Base-by-base conservation (phyloP, 2,888 invertebrate species). In the Acleris holmiana region DNA sequence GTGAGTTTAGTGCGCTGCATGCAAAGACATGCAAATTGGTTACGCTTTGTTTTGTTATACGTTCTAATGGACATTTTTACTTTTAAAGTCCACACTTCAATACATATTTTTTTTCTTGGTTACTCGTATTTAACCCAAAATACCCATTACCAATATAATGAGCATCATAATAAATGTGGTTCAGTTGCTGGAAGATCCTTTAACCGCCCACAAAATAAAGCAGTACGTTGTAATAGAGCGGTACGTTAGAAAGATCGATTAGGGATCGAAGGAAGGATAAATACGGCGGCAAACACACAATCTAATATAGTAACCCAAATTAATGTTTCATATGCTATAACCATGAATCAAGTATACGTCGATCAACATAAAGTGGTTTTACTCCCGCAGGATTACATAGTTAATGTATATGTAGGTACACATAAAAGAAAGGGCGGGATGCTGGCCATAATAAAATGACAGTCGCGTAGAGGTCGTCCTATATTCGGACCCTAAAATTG, bases 281-380 rank as follows among this genome's bases (percentile, higher is more conserved):
- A 35, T 29, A 53, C 15, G 8, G 40, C 46, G 18, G n/a, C 25
- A 40, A 47, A 19, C n/a, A 19, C n/a, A 41, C 21, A 21, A 59
- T 44, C 64, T 2, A 44, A 44, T 23, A 54, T 17, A 49, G 54
- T 29, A 57, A 67, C 54, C 54, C 29, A 21, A 66, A 58, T 66
- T 58, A 59, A 62, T 57, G 46, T 62, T 62, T 62, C 54, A 62
- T 48, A 54, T 21, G 49, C 54, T 21, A 35, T 54, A 49, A 60
- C 58, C 49, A 60, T 55, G 50, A 65, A 55, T 62, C 55, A 49
- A 56, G 62, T 21, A 58, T 64, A 50, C 58, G 60, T 62, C 65
- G 40, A 49, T 63, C 63, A 54, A 63, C 62, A 62, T 59, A 54
- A 67, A 58, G 25, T 51, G 50, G 46, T 58, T 58, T 58, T 47